Base-by-base conservation (phyloP, 2,888 invertebrate genomes). In the Calephelis perditalis region DNA sequence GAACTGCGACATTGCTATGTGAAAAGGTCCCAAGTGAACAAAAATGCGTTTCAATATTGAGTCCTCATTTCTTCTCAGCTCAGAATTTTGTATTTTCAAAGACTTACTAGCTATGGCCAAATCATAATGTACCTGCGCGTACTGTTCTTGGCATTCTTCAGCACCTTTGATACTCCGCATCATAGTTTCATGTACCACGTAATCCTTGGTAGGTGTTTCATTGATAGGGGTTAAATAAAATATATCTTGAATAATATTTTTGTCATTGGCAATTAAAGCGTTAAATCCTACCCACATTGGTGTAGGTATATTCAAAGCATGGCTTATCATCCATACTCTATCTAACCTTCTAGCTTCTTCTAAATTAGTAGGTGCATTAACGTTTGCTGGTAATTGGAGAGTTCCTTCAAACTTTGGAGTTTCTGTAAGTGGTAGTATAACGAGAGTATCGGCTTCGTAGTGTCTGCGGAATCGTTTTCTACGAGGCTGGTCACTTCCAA, bases 111-210 rank as follows among this genome's bases (percentile, higher is more conserved):
- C 65, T 47, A 67, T 66, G 12, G 64, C 63, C 57, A 66, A 60
- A 62, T 67, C 67, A 45, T 67, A 66, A 62, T 55, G 57, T 46
- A 67, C 67, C 54, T 66, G 57, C 12, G 57, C 61, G 58, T 60
- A 65, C 9, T 11, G 7, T 59, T 70, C 62, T 7, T 62, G 52
- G 36, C 65, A 68, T 63, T 75, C 72, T 57, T 60, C 52, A 60
- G 69, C 69, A 52, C 70, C 63, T 64, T 70, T 66, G 59, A 65
- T 65, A 46, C 63, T 62, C 65, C 66, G 67, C 45, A 26, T 54
- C 73, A 73, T 68, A 46, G 74, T 76, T 63, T 71, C 66, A 5
- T 47, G 9, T 43, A 66, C 62, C 40, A 60, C 60, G 12, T n/a
- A 52, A 57, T 61, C 54, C 15, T 64, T 58, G 44, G 67, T 66